Base-by-base conservation (phyloP, 2,888 invertebrate genomes). In the Matsumyia berberina region DNA sequence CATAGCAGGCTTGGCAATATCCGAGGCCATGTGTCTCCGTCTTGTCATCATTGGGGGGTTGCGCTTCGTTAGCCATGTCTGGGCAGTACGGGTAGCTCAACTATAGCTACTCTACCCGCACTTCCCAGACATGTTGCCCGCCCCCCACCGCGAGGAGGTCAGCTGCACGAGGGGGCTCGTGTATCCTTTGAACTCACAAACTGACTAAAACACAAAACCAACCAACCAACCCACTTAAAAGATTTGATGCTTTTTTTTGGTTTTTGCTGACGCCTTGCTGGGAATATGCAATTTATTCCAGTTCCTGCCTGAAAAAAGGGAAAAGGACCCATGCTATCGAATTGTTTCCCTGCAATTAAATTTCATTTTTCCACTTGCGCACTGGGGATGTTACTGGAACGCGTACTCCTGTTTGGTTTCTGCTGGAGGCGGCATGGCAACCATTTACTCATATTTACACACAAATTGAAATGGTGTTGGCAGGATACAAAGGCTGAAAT, bases 381-480 rank as follows among this genome's bases (percentile, higher is more conserved):
- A 31, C 35, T 15, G 1, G 8, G 8, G 39, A 19, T 70, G 35
- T 46, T 15, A 29, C 44, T 17, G 29, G 8, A 49, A 58, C 6
- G n/a, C 57, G 17, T n/a, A 33, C 55, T 62, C 29, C 24, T 44
- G 29, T 53, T 55, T 58, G 15, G 29, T 62, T 39, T 55, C 11
- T 11, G 58, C 72, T 58, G 70, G 33, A 70, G 77, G 81, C 70
- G 77, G 81, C 70, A 60, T 62, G 39, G 57, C 44, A 58, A 70
- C 82, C 77, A 44, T 76, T 77, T 70, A 70, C 64, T 82, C 58
- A 60, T 82, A 77, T 78, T 78, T 77, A 62, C 60, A 78, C 72
- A 55, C 82, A 83, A 73, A 73, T 72, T 62, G 46, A 67, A 60
- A 62, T 67, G 46, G 55, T 83, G 82, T 83, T 83, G 82, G 78